These are phyloP conservation scores for Cheilinus undulatus DNA, from an alignment of 2,113 vertebrate species.

Conservation along the genomic window DNA sequence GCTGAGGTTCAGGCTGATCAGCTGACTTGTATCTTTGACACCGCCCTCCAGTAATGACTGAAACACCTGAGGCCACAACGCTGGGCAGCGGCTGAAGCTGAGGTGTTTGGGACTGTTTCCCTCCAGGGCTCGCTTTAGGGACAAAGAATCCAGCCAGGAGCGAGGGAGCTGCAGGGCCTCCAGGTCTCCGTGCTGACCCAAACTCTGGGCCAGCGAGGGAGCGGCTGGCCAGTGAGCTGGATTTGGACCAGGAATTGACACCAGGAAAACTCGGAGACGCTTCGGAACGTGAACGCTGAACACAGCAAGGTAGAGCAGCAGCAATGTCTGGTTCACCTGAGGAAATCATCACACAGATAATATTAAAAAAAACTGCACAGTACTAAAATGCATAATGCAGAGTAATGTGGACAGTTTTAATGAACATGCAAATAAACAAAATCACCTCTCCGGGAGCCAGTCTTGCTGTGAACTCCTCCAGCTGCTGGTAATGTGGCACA, in stretches of 20 bases:
- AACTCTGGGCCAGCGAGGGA: constrained; percentile 89
- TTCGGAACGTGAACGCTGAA: constrained; percentile 93
- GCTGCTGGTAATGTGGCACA: constrained; percentile 95
- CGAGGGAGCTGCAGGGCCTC: constrained; percentile 94
- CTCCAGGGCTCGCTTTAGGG: constrained; percentile 88
- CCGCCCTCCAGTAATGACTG: constrained; percentile 88
- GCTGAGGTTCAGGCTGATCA: constrained; percentile 93
- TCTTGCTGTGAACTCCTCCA: constrained; percentile 92
- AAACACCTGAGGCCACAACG: constrained; percentile 89
- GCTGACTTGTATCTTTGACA: constrained; percentile 84
- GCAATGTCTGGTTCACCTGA: constrained; percentile 92
- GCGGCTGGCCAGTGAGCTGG: constrained; percentile 88
- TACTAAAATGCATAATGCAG: neutral
- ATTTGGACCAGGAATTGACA: constrained; percentile 92
- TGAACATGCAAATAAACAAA: neutral
- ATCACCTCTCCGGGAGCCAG: constrained; percentile 91
- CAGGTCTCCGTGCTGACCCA: constrained; percentile 88
- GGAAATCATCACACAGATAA: constrained; percentile 1
- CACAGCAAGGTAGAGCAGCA: constrained; percentile 94
- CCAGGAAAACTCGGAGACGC: constrained; percentile 91
- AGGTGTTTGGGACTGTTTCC: constrained; percentile 93
- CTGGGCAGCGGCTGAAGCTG: constrained; percentile 92
- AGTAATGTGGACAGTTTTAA: neutral
- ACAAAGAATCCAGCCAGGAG: constrained; percentile 90
- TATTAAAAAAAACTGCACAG: neutral